phyloP scores from a whole-genome alignment of 2,888 invertebrate genomes.

The Drosophila yooni region DNA sequence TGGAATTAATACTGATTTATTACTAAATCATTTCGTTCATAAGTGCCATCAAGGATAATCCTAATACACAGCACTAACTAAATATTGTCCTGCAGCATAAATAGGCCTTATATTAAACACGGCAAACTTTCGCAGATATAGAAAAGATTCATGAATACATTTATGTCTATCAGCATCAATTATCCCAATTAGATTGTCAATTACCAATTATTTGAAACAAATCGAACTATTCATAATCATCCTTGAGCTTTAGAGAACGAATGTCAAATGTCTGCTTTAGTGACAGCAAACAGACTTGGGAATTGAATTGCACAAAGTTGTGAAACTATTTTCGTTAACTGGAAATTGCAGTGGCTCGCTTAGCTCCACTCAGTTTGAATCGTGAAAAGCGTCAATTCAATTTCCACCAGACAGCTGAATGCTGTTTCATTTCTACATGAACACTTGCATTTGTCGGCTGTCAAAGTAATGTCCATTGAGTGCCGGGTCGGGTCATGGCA shows the following conservation, averaged over 20 bases:
- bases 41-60: neutral
- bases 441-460: constrained; percentile 69
- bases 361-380: neutral
- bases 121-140: neutral
- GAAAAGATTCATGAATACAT: neutral
- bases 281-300: constrained; percentile 33
- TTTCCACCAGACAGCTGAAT: constrained; percentile 62
- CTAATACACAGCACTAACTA: neutral
- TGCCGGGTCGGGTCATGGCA: constrained; percentile 22
- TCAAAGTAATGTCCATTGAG: constrained; percentile 32
- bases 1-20: neutral
- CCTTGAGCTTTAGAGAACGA: constrained; percentile 2
- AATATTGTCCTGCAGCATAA: neutral
- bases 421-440: constrained; percentile 60
- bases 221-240: neutral
- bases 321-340: constrained; percentile 16
- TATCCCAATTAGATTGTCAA: neutral
- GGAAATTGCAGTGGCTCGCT: neutral
- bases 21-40: neutral
- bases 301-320: constrained; percentile 30
- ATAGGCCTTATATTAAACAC: neutral
- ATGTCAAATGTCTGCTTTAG: constrained; percentile 8
- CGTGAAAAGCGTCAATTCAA: constrained; percentile 58
- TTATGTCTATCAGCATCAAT: neutral
- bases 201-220: constrained; percentile 6